These are phyloP conservation scores for Oceanodroma tethys DNA, from an alignment of 2,113 vertebrate species.

Conservation along the genomic window DNA sequence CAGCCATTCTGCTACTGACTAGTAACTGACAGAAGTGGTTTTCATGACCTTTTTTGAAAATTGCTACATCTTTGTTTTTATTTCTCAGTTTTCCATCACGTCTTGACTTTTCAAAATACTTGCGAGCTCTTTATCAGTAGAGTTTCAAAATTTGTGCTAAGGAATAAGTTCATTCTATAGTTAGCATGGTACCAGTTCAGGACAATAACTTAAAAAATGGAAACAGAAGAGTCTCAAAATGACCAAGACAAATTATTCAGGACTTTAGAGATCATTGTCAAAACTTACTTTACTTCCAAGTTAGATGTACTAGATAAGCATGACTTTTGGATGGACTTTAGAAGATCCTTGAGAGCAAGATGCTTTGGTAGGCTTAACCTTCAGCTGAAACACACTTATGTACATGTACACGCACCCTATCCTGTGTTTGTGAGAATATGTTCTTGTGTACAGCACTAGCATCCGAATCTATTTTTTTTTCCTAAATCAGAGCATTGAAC, in stretches of 20 bases:
- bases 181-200: not conserved
- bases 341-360: not conserved
- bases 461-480: not conserved
- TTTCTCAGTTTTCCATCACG: not conserved
- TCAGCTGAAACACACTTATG: not conserved
- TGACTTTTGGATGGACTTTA: not conserved
- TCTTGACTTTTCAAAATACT: not conserved
- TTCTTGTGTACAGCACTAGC: not conserved
- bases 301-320: not conserved
- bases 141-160: not conserved
- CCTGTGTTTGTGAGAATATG: not conserved
- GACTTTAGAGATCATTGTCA: not conserved
- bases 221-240: not conserved
- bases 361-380: not conserved
- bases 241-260: not conserved
- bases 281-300: not conserved
- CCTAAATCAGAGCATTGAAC: not conserved
- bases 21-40: not conserved
- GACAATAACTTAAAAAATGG: not conserved
- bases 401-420: fast-evolving
- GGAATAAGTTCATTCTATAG: not conserved
- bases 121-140: not conserved
- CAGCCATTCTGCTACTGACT: not conserved
- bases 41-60: not conserved
- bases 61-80: not conserved